Conservation (phyloP, 2,797 vertebrate species). For the Manis pentadactyla region DNA sequence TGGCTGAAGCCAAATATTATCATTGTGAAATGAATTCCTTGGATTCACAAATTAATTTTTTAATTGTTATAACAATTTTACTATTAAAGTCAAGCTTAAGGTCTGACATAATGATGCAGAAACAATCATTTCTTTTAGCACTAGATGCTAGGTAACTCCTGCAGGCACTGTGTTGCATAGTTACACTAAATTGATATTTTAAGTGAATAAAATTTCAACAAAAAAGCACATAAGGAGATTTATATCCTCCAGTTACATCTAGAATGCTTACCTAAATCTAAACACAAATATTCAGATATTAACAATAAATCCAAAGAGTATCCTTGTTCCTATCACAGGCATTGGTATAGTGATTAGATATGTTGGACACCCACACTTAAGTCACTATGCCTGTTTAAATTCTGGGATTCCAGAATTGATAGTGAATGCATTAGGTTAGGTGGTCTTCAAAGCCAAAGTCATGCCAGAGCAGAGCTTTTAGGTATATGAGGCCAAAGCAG, state of each 20-base stretch:
- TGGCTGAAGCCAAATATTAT: background rate
- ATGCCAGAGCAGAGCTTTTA: background rate
- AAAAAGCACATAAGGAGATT: background rate
- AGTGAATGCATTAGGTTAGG: background rate
- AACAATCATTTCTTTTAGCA: background rate
- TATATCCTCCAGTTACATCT: background rate
- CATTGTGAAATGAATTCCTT: background rate
- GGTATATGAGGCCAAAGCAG: background rate
- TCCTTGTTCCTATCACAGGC: background rate
- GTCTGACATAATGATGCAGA: background rate
- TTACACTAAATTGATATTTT: slow-evolving; percentile 5
- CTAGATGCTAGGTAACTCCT: background rate
- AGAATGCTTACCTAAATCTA: background rate
- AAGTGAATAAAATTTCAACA: slow-evolving; percentile 10
- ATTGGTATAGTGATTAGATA: background rate
- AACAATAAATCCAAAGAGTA: background rate
- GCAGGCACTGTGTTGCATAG: background rate
- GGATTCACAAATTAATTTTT: background rate
- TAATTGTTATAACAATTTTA: background rate
- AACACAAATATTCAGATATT: background rate
- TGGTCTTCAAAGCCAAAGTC: background rate
- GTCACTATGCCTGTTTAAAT: background rate
- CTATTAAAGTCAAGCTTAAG: background rate
- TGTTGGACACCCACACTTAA: background rate
- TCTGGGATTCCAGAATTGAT: background rate